Evolutionary conservation across 2,113 vertebrate genomes (phyloP), one percentile per base, ranked within the genome.

Genomic region (Colinus virginianus): DNA sequence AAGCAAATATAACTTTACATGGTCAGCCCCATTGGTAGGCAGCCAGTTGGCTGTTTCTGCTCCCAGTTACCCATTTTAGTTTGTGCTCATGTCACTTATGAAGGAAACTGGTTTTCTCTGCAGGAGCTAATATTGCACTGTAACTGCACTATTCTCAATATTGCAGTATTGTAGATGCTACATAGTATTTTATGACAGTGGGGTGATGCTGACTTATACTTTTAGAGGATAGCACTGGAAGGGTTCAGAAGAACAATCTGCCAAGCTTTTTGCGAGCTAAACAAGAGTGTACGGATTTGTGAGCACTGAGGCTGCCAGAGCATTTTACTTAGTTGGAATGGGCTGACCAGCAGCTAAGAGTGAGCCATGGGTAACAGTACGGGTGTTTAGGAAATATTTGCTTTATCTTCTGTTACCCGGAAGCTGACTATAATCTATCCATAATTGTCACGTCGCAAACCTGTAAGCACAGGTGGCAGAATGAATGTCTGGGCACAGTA

Each of bases 251-350:
- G 6, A 16, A 68, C 6, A 61, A 53, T 22, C n/a, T 78, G 42
- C 7, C 40, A 71, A 1, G 36, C 6, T 40, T 20, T 42, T 21
- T 21, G 18, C 23, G 38, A 92, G 21, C 8, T 15, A 42, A 45
- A 76, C 3, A 49, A 36, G 36, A n/a, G 21, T 40, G 22, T 15
- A 34, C 20, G 34, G n/a, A 25, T 38, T 43, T 64, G 42, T 7
- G 7, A 61, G 22, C 69, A 12, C 42, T 4, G 15, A 58, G 61
- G 55, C n/a, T 69, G 59, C 45, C 84, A n/a, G 2, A 48, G 53
- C 53, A 56, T 9, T 16, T 70, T 0, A 0, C 38, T 22, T 15
- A 36, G 11, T 4, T 40, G 25, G 66, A 88, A 36, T 0, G 0
- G 78, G 59, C 58, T 67, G 74, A 59, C 36, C 69, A 87, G 21